Conservation (phyloP, 2,797 vertebrate genomes). For the Spizella passerina region DNA sequence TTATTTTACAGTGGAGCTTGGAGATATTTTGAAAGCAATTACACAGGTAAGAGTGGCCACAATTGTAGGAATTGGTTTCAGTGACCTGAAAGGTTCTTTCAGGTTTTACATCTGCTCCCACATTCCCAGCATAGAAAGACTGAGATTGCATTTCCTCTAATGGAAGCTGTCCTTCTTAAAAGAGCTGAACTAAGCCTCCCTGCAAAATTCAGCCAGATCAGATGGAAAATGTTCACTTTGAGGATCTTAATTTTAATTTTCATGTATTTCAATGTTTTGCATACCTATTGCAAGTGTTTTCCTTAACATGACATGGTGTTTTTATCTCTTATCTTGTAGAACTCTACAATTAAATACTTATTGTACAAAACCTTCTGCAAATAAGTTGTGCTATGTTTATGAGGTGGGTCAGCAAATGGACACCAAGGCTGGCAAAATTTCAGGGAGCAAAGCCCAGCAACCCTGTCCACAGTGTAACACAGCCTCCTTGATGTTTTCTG, state of each 20-base stretch:
- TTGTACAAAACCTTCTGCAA: not conserved
- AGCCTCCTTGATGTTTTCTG: rapidly evolving
- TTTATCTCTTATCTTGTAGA: too few relatives aligned
- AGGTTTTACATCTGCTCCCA: not conserved
- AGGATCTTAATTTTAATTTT: not conserved
- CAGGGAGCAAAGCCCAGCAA: not conserved
- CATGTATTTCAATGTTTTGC: not conserved
- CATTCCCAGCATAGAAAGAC: not conserved
- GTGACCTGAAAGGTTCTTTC: not conserved
- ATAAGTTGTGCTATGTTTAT: too few relatives aligned
- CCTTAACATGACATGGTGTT: not conserved
- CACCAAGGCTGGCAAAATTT: not conserved
- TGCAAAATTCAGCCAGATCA: not conserved
- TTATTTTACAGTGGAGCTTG: not conserved
- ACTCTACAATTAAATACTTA: not conserved
- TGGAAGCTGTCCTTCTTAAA: not conserved
- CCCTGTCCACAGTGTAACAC: rapidly evolving
- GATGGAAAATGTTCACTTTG: not conserved
- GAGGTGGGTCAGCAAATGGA: not conserved
- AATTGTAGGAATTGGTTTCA: not conserved
- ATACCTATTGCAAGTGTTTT: not conserved
- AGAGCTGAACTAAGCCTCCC: not conserved
- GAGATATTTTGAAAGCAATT: not conserved
- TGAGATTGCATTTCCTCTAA: not conserved
- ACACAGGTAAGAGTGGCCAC: not conserved